Conservation (phyloP, 2,888 invertebrate genomes). For the Drosophila aldrichi region DNA sequence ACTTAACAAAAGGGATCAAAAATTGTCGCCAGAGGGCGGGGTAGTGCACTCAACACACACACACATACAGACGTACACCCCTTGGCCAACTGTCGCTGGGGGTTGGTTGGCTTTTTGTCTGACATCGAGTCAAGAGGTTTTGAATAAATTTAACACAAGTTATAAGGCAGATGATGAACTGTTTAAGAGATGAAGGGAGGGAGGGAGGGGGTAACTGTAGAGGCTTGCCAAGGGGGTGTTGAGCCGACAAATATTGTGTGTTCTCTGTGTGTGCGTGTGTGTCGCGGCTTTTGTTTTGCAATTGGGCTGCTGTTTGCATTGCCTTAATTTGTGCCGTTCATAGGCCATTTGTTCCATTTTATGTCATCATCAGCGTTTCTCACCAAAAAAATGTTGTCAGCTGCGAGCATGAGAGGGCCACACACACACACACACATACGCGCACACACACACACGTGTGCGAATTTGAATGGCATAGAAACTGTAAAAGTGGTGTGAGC, state of each 20-base stretch:
- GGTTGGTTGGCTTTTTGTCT: conserved; percentile 61
- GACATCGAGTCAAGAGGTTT: conserved; percentile 82
- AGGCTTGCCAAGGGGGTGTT: conserved; percentile 34
- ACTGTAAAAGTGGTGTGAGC: conserved; percentile 45
- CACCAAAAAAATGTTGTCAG: conserved; percentile 71
- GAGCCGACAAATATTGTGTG: conserved; percentile 72
- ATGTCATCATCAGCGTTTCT: conserved; percentile 74
- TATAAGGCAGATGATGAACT: conserved; percentile 69
- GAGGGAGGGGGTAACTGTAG: background rate
- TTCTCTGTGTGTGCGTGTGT: conserved; percentile 19
- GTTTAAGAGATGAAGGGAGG: background rate
- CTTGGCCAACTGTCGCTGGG: conserved; percentile 59
- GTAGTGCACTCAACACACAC: conserved; percentile 34
- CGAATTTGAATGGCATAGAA: conserved; percentile 64
- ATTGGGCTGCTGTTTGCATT: conserved; percentile 74
- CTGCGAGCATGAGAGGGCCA: conserved; percentile 48
- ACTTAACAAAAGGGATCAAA: conserved; percentile 64
- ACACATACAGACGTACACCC: conserved; percentile 42
- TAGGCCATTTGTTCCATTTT: conserved; percentile 81
- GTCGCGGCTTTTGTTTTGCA: conserved; percentile 63
- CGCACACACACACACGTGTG: conserved; percentile 56
- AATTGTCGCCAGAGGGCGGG: conserved; percentile 17
- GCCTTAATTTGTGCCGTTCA: conserved; percentile 77
- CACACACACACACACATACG: background rate
- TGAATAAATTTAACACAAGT: conserved; percentile 80